Base-by-base conservation (phyloP, 2,888 invertebrate genomes). In the Bellardia bayeri region DNA sequence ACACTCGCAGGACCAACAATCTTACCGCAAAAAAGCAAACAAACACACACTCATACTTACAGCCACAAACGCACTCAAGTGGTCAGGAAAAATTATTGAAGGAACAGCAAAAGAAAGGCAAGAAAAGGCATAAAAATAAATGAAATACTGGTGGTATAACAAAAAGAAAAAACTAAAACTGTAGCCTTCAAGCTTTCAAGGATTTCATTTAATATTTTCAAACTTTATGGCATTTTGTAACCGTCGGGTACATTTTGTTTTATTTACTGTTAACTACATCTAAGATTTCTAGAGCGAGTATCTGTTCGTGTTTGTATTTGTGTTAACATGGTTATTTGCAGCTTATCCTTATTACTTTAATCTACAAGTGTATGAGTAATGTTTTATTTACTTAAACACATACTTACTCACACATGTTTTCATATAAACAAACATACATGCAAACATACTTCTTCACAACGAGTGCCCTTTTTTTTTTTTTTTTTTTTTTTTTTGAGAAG, bases 181-280 rank as follows among this genome's bases (percentile, higher is more conserved):
- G 33, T 71, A 69, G 80, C 80, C 80, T 85, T 69, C 56, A 71
- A 81, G 85, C 54, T 23, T 23, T 23, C 80, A 79, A 82, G 79
- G 74, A 85, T 82, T 82, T 78, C 58, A 56, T 87, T 84, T 87
- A 87, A 87, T 82, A 82, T 85, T 82, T 85, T 69, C 74, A 33
- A 49, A 76, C 30, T 82, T 87, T 82, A 78, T 84, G 71, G 75
- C 56, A 51, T 72, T 78, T 86, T 54, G 42, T 82, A 82, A 58
- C 87, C 81, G 51, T 30, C 42, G 83, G 83, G 33, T 74, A 75
- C 7, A 81, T 85, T 71, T 85, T 75, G 58, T 75, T 84, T 81
- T 84, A 81, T 87, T 87, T 87, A 79, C 83, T 80, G 72, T 75
- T 85, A 75, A 83, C 71, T 33, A 40, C 49, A 58, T 66, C 45